Percentiles rank a stretch among this genome's conserved stretches.
phyloP scores from a whole-genome alignment of 2,888 invertebrate species.

The Caradrina clavipalpis region DNA sequence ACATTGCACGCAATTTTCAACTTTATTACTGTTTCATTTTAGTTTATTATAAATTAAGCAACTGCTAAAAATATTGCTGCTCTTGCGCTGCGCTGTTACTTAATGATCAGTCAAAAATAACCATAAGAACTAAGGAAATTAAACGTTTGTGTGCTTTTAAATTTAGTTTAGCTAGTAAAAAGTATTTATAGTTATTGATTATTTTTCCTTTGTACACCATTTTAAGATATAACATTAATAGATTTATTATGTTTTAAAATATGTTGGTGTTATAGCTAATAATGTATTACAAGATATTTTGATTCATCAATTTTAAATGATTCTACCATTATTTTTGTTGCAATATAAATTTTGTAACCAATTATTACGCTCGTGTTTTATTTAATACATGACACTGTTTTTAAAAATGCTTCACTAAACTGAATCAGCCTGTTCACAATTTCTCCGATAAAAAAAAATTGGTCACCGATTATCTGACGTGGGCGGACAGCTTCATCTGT shows the following conservation, averaged over 20 bases:
- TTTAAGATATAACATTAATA: constrained; percentile 3
- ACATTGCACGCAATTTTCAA: background rate
- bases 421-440: too few species aligned
- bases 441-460: too few species aligned
- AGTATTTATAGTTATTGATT: background rate
- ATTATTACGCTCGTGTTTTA: constrained; percentile 20
- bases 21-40: background rate
- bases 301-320: constrained; percentile 24
- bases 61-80: background rate
- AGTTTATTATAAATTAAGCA: background rate
- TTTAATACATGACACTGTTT: constrained; percentile 4
- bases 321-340: constrained; percentile 43
- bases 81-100: background rate
- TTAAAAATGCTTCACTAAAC: too few species aligned
- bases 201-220: background rate
- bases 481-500: too few species aligned
- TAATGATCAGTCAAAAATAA: too few species aligned
- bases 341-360: constrained; percentile 42
- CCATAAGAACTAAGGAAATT: too few species aligned
- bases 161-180: constrained; percentile 15
- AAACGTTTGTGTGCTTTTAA: constrained; percentile 12
- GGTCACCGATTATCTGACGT: too few species aligned
- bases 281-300: constrained; percentile 19
- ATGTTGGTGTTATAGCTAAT: constrained; percentile 37
- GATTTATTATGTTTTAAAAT: background rate